These are phyloP conservation scores for Ectropis crepuscularia DNA, from an alignment of 2,888 invertebrate species.

Conservation along the genomic window DNA sequence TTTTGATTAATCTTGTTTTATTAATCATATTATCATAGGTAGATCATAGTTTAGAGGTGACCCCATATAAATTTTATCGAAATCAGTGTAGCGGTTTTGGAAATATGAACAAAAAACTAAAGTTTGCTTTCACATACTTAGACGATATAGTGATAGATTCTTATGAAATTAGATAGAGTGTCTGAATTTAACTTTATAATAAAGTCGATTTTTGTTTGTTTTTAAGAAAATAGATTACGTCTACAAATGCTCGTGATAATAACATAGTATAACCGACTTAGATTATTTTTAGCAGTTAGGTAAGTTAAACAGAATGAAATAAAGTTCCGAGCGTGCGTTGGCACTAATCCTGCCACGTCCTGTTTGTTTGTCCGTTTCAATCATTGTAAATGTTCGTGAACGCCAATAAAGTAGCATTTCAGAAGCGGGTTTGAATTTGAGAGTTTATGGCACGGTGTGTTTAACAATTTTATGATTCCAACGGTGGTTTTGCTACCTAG, in stretches of 20 bases:
- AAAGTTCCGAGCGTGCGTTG: conserved; percentile 7
- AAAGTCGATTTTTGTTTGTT: too few relatives aligned
- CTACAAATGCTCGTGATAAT: background rate
- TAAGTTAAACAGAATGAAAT: background rate
- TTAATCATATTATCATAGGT: too few relatives aligned
- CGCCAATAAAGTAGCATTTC: conserved; percentile 30
- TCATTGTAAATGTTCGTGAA: conserved; percentile 43
- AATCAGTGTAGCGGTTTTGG: too few relatives aligned
- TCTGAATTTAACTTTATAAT: too few relatives aligned
- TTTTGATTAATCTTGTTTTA: too few relatives aligned
- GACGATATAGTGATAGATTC: too few relatives aligned
- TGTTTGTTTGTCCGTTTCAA: conserved; percentile 44
- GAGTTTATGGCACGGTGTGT: conserved; percentile 26
- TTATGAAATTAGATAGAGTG: too few relatives aligned
- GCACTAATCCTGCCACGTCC: conserved; percentile 9
- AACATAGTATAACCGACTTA: background rate
- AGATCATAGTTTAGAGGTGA: too few relatives aligned
- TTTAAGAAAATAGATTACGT: too few relatives aligned
- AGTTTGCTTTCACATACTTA: too few relatives aligned
- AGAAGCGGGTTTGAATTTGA: conserved; percentile 27
- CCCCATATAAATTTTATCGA: too few relatives aligned
- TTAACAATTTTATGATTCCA: conserved; percentile 28
- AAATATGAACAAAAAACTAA: too few relatives aligned
- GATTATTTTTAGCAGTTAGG: background rate
- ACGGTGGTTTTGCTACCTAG: conserved; percentile 26